These are phyloP conservation scores for Gila robusta DNA, from an alignment of 2,797 vertebrate genomes.

Conservation along the genomic window DNA sequence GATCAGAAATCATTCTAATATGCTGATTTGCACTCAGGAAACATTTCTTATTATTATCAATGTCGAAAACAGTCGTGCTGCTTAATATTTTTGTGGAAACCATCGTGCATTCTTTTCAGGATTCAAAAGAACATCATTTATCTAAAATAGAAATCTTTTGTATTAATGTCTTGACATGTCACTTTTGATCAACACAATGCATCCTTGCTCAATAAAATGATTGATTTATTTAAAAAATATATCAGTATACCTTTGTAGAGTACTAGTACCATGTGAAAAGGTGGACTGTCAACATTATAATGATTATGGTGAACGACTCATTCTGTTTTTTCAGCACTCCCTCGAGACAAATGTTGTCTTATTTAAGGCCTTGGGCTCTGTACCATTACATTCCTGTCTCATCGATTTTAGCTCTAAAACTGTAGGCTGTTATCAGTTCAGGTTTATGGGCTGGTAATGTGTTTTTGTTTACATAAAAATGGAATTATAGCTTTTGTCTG, in stretches of 20 bases:
- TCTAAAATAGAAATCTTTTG: too few relatives aligned
- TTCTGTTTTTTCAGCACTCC: neutral
- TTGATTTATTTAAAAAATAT: neutral
- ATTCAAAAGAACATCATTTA: neutral
- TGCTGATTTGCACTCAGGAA: too few relatives aligned
- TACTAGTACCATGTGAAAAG: neutral
- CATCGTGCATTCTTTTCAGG: neutral
- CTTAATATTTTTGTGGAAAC: neutral
- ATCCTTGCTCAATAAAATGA: neutral
- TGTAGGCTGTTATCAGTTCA: neutral
- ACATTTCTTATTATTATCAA: neutral
- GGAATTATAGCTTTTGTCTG: conserved; percentile 9
- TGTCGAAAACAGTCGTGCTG: too few relatives aligned
- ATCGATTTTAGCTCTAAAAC: neutral
- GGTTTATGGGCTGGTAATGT: neutral
- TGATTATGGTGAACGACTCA: neutral
- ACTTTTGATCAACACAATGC: neutral
- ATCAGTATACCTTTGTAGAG: neutral
- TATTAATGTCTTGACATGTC: too few relatives aligned
- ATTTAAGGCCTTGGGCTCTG: neutral
- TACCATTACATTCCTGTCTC: neutral
- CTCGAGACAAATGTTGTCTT: neutral
- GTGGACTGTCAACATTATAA: neutral
- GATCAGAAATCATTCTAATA: too few relatives aligned
- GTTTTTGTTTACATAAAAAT: conserved; percentile 20